A percentile compares a stretch with the other conserved stretches of the same genome.
Evolutionary conservation across 92 coral and sea anemone genomes (phyloP).

Genomic region (Zoanthus gigantus): DNA sequence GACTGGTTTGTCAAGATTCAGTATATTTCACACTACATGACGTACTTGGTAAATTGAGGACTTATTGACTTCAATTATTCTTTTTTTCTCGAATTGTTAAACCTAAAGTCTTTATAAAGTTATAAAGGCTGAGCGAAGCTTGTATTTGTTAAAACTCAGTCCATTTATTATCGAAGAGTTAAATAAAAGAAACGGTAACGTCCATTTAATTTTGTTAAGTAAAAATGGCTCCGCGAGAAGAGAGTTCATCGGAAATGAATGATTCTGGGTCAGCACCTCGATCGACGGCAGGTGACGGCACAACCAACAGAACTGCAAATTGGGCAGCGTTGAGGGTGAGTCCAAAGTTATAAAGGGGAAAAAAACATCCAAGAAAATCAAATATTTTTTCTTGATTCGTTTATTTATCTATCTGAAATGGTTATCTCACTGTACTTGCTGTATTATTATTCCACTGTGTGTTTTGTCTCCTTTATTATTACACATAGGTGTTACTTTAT

Average conservation of each 20-base stretch:
- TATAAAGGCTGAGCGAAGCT: background rate
- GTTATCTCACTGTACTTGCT: background rate
- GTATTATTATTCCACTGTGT: too few relatives aligned
- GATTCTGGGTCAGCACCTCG: background rate
- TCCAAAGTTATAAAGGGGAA: background rate
- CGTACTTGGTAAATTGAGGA: background rate
- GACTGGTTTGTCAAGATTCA: background rate
- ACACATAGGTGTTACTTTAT: too few relatives aligned
- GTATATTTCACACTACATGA: constrained; percentile 14
- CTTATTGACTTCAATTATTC: too few relatives aligned
- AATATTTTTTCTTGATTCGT: background rate
- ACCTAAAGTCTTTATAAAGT: too few relatives aligned
- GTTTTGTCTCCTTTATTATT: too few relatives aligned
- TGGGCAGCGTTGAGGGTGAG: constrained; percentile 71
- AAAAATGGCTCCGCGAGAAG: constrained; percentile 46
- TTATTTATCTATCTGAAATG: background rate
- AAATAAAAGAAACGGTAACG: background rate
- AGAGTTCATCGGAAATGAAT: constrained; percentile 22
- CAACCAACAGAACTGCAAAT: constrained; percentile 29
- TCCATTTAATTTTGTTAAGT: background rate
- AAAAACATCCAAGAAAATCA: background rate
- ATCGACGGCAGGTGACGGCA: constrained; percentile 21
- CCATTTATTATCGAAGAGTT: background rate
- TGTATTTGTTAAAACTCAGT: background rate
- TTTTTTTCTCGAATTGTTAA: background rate